Evolutionary conservation across 2,888 invertebrate genomes (phyloP).

Genomic region (Leptinotarsa tumamoca): DNA sequence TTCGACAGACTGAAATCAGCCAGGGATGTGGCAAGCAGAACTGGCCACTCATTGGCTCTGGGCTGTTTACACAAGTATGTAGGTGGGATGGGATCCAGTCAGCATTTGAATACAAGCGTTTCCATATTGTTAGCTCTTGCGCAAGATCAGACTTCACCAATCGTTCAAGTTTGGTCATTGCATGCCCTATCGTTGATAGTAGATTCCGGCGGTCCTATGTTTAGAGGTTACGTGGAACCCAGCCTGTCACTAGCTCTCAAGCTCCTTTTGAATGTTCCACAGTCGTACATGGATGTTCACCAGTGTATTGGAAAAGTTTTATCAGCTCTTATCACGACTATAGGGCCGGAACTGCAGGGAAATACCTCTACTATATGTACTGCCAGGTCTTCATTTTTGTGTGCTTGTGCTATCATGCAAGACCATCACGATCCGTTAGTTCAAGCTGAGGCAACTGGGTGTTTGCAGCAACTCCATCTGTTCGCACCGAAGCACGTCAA

Average conservation of each 20-base stretch:
- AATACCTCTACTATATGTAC: slow-evolving; percentile 80
- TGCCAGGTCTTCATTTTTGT: slow-evolving; percentile 86
- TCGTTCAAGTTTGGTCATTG: slow-evolving; percentile 98
- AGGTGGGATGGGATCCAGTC: slow-evolving; percentile 95
- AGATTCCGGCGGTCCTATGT: slow-evolving; percentile 99
- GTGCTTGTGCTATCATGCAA: slow-evolving; percentile 93
- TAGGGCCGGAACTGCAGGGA: slow-evolving; percentile 97
- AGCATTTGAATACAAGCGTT: slow-evolving; percentile 93
- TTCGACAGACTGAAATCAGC: slow-evolving; percentile 89
- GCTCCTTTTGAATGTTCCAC: slow-evolving; percentile 88
- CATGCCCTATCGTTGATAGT: slow-evolving; percentile 96
- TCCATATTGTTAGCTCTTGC: slow-evolving; percentile 94
- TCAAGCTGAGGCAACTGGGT: slow-evolving; percentile 95
- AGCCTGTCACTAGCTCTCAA: slow-evolving; percentile 91
- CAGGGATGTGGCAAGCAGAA: slow-evolving; percentile 87
- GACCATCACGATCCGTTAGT: slow-evolving; percentile 91
- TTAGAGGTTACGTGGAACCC: slow-evolving; percentile 96
- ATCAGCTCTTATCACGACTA: slow-evolving; percentile 95
- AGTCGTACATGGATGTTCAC: slow-evolving; percentile 91
- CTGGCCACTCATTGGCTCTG: slow-evolving; percentile 90
- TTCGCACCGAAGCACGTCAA: slow-evolving; percentile 97
- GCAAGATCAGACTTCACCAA: slow-evolving; percentile 92
- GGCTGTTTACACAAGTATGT: slow-evolving; percentile 96
- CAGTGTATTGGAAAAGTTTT: slow-evolving; percentile 93
- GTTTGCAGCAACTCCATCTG: slow-evolving; percentile 96